A percentile compares a stretch with the other conserved stretches of the same genome.
Evolutionary conservation across 2,113 vertebrate species (phyloP).

Genomic region (Bufo bufo): DNA sequence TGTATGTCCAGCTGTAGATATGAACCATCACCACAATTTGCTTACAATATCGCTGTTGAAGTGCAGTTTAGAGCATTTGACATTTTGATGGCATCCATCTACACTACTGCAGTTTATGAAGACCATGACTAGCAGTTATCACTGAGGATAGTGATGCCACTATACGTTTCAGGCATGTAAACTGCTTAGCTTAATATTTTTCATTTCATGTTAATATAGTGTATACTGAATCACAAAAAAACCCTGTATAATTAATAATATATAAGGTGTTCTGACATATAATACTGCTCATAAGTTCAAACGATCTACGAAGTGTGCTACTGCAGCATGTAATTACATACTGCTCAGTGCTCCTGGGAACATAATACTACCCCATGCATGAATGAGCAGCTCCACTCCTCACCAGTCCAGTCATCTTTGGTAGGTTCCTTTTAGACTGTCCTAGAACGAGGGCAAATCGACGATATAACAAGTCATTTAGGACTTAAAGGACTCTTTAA

Average conservation of each 20-base stretch:
- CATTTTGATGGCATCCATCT: too few relatives aligned
- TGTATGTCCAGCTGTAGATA: too few relatives aligned
- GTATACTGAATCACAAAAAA: neutral
- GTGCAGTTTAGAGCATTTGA: too few relatives aligned
- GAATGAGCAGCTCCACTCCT: neutral
- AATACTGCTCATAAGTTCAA: neutral
- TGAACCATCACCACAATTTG: too few relatives aligned
- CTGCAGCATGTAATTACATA: conserved; percentile 11
- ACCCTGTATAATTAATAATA: neutral
- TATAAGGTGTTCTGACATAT: neutral
- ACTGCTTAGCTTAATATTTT: neutral
- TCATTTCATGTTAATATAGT: neutral
- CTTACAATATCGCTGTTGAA: too few relatives aligned
- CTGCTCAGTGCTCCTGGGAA: neutral
- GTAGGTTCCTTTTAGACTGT: neutral
- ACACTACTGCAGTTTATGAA: too few relatives aligned
- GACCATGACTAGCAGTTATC: neutral
- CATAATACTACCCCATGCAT: neutral
- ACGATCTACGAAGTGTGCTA: neutral
- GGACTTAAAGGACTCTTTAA: too few relatives aligned
- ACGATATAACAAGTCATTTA: too few relatives aligned
- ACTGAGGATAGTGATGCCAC: neutral
- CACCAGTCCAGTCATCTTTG: neutral
- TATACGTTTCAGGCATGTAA: neutral
- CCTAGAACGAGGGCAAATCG: too few relatives aligned